Evolutionary conservation across 2,113 vertebrate species (phyloP).

Genomic region (Hydrolagus affinis): DNA sequence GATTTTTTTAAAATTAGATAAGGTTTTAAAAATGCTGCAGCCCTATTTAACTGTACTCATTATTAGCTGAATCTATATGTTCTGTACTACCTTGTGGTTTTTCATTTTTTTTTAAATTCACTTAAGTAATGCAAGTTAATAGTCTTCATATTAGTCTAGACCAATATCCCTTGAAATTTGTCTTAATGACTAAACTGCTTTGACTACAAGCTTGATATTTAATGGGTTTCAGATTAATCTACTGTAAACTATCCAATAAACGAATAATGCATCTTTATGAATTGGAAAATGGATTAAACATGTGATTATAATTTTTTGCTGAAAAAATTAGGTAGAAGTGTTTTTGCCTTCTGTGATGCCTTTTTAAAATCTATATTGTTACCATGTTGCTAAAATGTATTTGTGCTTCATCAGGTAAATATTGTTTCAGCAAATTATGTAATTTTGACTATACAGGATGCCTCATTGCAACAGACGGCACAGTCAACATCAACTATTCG

Average conservation of each 20-base stretch:
- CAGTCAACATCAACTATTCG: slow-evolving; percentile 92
- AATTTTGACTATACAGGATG: slow-evolving; percentile 69
- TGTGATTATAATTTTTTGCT: slow-evolving; percentile 13
- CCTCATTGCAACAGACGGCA: slow-evolving; percentile 83
- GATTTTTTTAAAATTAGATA: not conserved
- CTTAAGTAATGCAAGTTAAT: not conserved
- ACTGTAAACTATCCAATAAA: slow-evolving; percentile 20
- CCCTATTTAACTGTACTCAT: not conserved
- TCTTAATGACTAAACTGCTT: slow-evolving; percentile 8
- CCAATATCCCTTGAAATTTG: not conserved
- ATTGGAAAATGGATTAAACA: not conserved
- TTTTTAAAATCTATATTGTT: slow-evolving; percentile 20
- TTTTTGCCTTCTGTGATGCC: not conserved
- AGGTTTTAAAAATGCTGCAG: not conserved
- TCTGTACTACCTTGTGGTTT: not conserved
- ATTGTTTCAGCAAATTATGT: slow-evolving; percentile 41
- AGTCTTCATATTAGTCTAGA: not conserved
- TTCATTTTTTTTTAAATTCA: not conserved
- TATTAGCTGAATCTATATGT: not conserved
- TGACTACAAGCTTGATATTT: slow-evolving; percentile 18
- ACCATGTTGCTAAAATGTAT: slow-evolving; percentile 1
- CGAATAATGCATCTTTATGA: slow-evolving; percentile 9
- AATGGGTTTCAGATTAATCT: slow-evolving; percentile 11
- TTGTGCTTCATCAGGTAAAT: slow-evolving; percentile 12
- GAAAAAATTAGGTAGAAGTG: no score